Percentiles rank a stretch among this genome's conserved stretches.
phyloP scores from a whole-genome alignment of 2,797 vertebrate genomes.

The Chiloscyllium punctatum region DNA sequence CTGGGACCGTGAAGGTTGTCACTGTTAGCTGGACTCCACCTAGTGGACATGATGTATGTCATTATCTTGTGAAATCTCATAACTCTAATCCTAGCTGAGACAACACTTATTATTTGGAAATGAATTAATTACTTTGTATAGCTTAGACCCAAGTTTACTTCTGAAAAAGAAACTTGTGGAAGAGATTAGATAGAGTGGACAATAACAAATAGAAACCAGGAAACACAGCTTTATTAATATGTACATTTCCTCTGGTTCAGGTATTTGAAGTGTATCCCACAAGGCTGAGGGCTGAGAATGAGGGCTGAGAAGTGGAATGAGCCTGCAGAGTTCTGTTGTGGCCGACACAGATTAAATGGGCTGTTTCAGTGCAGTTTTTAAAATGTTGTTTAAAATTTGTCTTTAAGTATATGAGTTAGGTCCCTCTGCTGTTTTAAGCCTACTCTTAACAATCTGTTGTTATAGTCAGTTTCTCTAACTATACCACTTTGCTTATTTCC shows the following conservation, averaged over 20 bases:
- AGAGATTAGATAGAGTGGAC: neutral
- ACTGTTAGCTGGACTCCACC: conserved; percentile 71
- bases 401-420: neutral
- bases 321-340: neutral
- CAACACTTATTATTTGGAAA: neutral
- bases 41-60: conserved; percentile 61
- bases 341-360: neutral
- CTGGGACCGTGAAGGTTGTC: conserved; percentile 60
- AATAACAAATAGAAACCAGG: neutral
- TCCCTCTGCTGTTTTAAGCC: too few species aligned
- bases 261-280: too few species aligned
- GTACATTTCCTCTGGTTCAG: neutral
- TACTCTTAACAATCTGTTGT: neutral
- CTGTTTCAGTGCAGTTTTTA: neutral
- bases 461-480: neutral
- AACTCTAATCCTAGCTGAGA: neutral
- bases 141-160: neutral
- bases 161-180: neutral
- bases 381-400: too few species aligned
- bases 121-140: neutral
- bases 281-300: too few species aligned
- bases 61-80: neutral
- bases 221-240: neutral
- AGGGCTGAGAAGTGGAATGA: neutral
- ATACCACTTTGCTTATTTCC: neutral